A percentile compares a stretch with the other conserved stretches of the same genome.
These are phyloP conservation scores for Phylloscopus trochiloides DNA, from an alignment of 2,113 vertebrate genomes.

Conservation along the genomic window DNA sequence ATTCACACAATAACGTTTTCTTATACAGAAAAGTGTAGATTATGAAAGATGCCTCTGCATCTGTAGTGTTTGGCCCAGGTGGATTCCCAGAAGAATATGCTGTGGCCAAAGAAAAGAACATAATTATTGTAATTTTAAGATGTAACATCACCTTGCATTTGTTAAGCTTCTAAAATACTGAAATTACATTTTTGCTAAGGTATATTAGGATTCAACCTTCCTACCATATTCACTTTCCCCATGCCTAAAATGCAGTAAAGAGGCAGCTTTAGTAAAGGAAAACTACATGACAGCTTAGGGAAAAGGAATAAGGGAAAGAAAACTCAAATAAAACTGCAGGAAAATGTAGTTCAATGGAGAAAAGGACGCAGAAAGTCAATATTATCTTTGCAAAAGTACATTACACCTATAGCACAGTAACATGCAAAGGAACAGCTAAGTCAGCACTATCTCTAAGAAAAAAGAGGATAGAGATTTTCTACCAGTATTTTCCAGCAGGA, in stretches of 20 bases:
- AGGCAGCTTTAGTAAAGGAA: not conserved
- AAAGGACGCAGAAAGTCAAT: not conserved
- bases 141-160: not conserved
- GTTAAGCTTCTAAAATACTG: not conserved
- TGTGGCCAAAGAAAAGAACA: slow-evolving; percentile 20
- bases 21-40: not conserved
- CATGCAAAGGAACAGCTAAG: not conserved
- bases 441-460: not conserved
- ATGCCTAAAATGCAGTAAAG: not conserved
- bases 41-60: slow-evolving; percentile 24
- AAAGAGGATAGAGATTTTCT: not conserved
- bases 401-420: not conserved
- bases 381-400: not conserved
- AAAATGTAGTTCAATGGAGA: not conserved
- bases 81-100: not conserved
- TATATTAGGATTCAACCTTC: not conserved
- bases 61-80: not conserved
- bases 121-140: not conserved
- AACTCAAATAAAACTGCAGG: not conserved
- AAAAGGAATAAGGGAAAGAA: not conserved
- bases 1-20: not conserved
- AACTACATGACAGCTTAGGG: not conserved
- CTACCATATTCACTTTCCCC: not conserved
- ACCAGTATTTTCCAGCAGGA: not conserved
- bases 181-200: not conserved